Evolutionary conservation across 2,888 invertebrate genomes (phyloP).

Genomic region (Julus scanicus): DNA sequence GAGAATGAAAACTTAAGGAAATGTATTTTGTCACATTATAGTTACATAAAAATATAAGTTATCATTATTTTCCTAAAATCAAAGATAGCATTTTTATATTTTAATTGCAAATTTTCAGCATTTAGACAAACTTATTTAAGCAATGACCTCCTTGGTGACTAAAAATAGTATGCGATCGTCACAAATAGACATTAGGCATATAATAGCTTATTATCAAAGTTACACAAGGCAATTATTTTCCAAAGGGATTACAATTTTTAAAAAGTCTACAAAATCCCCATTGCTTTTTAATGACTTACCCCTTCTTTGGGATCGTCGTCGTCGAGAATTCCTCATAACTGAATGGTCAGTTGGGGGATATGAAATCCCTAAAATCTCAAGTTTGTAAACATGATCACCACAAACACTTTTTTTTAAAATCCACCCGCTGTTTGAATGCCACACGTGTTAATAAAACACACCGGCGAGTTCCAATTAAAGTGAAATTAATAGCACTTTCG

Average conservation of each 20-base stretch:
- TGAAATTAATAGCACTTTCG: neutral
- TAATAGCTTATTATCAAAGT: neutral
- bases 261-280: no score
- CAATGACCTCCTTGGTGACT: neutral
- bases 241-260: no score
- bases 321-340: constrained; percentile 10
- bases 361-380: neutral
- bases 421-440: neutral
- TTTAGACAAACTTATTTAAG: no score
- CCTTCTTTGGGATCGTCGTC: neutral
- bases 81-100: no score
- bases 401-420: neutral
- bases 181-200: neutral
- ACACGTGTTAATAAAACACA: neutral
- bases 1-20: no score
- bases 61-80: no score
- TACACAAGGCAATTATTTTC: neutral
- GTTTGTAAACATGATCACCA: neutral
- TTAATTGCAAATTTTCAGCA: no score
- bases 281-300: neutral
- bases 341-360: neutral
- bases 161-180: neutral
- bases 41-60: no score
- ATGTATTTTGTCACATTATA: no score
- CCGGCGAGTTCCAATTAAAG: neutral